Evolutionary conservation across 2,888 invertebrate species (phyloP).

Genomic region (Macaria liturata): DNA sequence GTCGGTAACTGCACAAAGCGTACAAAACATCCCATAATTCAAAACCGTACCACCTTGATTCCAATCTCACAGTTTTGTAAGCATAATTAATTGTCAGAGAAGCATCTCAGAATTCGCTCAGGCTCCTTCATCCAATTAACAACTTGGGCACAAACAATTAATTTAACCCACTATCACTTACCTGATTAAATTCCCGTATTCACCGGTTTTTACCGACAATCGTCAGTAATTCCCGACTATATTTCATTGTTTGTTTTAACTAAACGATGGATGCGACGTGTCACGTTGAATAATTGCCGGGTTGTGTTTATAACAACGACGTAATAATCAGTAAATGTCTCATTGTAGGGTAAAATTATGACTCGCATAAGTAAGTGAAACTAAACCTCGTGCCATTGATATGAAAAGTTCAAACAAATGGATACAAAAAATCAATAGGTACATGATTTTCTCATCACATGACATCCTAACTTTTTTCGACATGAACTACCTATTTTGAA

Average conservation of each 20-base stretch:
- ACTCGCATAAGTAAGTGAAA: too few species aligned
- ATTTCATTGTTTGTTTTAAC: conserved; percentile 37
- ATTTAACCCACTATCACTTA: conserved; percentile 30
- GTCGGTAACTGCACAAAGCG: too few species aligned
- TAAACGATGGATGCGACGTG: conserved; percentile 44
- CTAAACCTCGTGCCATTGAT: too few species aligned
- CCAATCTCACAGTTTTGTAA: conserved; percentile 11
- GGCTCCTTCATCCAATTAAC: conserved; percentile 29
- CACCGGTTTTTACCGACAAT: conserved; percentile 21
- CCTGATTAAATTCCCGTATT: conserved; percentile 30
- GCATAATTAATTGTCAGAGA: conserved; percentile 20
- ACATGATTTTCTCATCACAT: too few species aligned
- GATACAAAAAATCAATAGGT: too few species aligned
- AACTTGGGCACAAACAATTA: conserved; percentile 28
- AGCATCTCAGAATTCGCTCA: conserved; percentile 16
- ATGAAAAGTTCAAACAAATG: too few species aligned
- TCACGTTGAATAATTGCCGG: conserved; percentile 48
- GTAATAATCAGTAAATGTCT: too few species aligned
- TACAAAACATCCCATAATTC: too few species aligned
- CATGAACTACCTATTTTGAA: too few species aligned
- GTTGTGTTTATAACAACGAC: conserved; percentile 13
- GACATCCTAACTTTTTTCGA: too few species aligned
- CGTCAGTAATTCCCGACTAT: conserved; percentile 18
- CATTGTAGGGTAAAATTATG: too few species aligned
- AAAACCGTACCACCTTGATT: too few species aligned